A percentile compares a stretch with the other conserved stretches of the same genome.
These are phyloP conservation scores for Anoura caudifer DNA, from an alignment of 2,113 vertebrate species.

Conservation along the genomic window DNA sequence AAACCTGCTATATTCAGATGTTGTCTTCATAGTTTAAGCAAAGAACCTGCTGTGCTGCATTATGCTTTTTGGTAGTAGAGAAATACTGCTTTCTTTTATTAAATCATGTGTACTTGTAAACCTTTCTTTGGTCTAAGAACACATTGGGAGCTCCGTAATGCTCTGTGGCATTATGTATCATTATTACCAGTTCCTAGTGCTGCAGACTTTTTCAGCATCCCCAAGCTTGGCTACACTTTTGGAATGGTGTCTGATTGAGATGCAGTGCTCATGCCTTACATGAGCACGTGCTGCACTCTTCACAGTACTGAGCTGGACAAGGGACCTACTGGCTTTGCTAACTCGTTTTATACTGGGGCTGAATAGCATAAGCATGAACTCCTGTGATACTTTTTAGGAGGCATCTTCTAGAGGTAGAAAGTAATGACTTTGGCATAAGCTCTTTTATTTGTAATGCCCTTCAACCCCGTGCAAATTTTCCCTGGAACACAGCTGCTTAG, in stretches of 20 bases:
- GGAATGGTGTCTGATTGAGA: neutral
- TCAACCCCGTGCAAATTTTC: conserved; percentile 47
- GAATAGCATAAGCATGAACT: conserved; percentile 51
- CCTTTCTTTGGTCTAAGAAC: neutral
- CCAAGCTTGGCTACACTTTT: neutral
- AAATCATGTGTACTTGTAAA: neutral
- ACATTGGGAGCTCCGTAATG: neutral
- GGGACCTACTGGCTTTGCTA: neutral
- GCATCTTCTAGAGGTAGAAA: neutral
- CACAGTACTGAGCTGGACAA: neutral
- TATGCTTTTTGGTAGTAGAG: neutral
- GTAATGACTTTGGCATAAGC: conserved; percentile 54
- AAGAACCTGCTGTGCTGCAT: neutral
- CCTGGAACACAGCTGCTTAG: conserved; percentile 13
- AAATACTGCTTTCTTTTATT: neutral
- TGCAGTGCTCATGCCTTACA: neutral
- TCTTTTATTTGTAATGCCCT: conserved; percentile 64
- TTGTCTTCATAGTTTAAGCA: neutral
- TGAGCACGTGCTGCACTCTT: neutral
- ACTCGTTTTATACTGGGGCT: neutral
- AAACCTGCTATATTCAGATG: neutral
- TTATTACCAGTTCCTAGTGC: neutral
- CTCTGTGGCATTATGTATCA: neutral
- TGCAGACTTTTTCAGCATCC: neutral
- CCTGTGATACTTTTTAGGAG: conserved; percentile 59